A percentile compares a stretch with the other conserved stretches of the same genome.
Evolutionary conservation across 2,888 invertebrate genomes (phyloP).

Genomic region (Sympetrum striolatum): DNA sequence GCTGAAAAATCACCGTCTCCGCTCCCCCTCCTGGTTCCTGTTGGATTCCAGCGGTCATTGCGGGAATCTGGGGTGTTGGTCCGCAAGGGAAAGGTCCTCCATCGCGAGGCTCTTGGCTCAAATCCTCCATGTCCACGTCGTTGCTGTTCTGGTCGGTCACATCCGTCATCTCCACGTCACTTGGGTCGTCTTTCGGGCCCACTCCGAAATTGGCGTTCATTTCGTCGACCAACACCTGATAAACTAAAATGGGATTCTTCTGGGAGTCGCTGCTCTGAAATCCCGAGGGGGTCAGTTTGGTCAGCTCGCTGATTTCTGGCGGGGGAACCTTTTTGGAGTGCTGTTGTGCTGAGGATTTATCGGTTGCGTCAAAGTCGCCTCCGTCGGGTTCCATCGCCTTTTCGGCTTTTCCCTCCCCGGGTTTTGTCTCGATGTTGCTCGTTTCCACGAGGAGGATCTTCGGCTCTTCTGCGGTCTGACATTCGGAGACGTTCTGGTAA

Average conservation of each 20-base stretch:
- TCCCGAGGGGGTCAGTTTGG: background rate
- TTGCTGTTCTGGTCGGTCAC: background rate
- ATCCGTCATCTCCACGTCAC: constrained; percentile 17
- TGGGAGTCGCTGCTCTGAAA: background rate
- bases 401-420: background rate
- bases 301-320: background rate
- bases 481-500: background rate
- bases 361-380: background rate
- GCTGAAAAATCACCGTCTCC: background rate
- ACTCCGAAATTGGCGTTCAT: too few species aligned
- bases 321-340: background rate
- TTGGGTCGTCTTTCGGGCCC: background rate
- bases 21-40: background rate
- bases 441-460: background rate
- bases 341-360: background rate
- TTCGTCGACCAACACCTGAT: background rate
- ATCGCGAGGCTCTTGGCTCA: background rate
- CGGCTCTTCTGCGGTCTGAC: background rate
- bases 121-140: background rate
- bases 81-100: background rate
- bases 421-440: background rate
- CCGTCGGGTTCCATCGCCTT: background rate
- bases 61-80: background rate
- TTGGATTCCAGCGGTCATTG: background rate
- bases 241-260: background rate